phyloP scores from a whole-genome alignment of 2,797 vertebrate species.

The Lepus townsendii region DNA sequence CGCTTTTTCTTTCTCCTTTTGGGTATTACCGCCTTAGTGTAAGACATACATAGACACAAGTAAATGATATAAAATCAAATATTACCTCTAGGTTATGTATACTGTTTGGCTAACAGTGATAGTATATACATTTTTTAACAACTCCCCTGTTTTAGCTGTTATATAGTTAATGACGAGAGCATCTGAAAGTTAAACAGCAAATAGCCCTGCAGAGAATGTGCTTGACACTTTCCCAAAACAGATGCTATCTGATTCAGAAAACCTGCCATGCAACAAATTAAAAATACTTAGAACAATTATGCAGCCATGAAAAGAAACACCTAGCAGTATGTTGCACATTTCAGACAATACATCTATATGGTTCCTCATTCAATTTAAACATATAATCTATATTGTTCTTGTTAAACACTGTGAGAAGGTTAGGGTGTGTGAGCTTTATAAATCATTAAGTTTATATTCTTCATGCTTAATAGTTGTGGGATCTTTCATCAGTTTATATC shows the following conservation, averaged over 20 bases:
- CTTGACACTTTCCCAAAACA: constrained; percentile 46
- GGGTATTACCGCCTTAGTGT: constrained; percentile 52
- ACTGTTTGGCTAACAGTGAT: constrained; percentile 59
- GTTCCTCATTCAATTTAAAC: constrained; percentile 33
- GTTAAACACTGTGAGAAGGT: background rate
- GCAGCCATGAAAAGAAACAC: constrained; percentile 77
- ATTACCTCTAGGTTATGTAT: constrained; percentile 63
- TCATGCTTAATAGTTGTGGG: background rate
- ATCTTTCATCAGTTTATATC: background rate
- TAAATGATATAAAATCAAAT: constrained; percentile 72
- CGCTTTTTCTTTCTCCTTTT: constrained; percentile 60
- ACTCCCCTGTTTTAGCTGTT: background rate
- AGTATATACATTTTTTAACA: constrained; percentile 52
- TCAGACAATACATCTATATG: constrained; percentile 55
- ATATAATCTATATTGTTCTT: background rate
- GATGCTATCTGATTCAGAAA: constrained; percentile 68
- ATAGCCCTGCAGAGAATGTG: background rate
- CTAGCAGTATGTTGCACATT: constrained; percentile 61
- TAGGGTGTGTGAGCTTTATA: background rate
- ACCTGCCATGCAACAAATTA: constrained; percentile 67
- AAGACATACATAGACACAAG: constrained; percentile 64
- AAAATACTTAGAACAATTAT: constrained; percentile 72
- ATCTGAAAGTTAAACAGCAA: constrained; percentile 63
- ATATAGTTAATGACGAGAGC: constrained; percentile 55
- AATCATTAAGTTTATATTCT: background rate